Conservation (phyloP, 2,113 vertebrate species). For the Ptychochromis oligacanthus region DNA sequence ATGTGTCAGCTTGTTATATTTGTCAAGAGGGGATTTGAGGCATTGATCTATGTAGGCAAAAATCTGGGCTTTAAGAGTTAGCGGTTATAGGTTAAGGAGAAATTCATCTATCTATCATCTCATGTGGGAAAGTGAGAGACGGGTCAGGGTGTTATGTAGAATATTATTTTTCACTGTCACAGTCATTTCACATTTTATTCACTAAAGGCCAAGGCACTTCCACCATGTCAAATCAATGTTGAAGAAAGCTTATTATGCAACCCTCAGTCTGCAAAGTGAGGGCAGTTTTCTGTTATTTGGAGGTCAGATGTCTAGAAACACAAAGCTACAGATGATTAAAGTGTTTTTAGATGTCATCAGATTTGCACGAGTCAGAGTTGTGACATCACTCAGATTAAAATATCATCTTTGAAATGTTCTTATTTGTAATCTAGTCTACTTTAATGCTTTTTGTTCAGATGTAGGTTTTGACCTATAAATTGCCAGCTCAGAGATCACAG, state of each 20-base stretch:
- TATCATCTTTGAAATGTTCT: not conserved
- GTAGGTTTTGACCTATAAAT: not conserved
- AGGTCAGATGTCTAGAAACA: too few relatives aligned
- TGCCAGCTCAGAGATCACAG: not conserved
- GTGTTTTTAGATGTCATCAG: not conserved
- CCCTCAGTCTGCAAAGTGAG: too few relatives aligned
- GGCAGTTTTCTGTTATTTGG: too few relatives aligned
- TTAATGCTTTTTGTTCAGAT: not conserved
- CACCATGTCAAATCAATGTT: not conserved
- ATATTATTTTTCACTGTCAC: conserved; percentile 6
- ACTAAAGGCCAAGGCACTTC: not conserved
- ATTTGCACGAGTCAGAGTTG: not conserved
- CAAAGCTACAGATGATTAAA: not conserved
- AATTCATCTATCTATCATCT: too few relatives aligned
- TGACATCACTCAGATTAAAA: not conserved
- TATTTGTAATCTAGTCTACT: not conserved
- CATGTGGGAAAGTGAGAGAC: not conserved
- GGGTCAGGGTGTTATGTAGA: not conserved
- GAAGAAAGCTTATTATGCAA: not conserved
- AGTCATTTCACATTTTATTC: conserved; percentile 6
- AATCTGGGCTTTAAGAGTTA: not conserved
- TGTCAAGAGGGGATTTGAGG: conserved; percentile 18
- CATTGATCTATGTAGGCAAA: not conserved
- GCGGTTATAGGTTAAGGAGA: conserved; percentile 11
- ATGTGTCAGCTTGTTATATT: conserved; percentile 6